A percentile compares a stretch with the other conserved stretches of the same genome.
Evolutionary conservation across 2,113 vertebrate genomes (phyloP).

Genomic region (Stigmatopora argus): DNA sequence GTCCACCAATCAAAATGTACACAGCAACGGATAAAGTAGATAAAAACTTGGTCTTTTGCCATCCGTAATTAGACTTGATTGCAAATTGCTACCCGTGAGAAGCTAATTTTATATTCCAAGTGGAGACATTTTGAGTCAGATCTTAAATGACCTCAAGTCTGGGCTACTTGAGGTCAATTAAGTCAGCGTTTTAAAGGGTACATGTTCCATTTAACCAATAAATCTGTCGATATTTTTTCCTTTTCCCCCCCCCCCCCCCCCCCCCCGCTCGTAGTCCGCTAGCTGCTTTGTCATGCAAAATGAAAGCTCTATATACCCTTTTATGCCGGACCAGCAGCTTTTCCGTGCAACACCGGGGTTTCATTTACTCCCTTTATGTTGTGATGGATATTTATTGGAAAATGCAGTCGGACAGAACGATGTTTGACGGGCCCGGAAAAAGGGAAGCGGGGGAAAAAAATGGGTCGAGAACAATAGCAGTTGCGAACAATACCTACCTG

Average conservation of each 20-base stretch:
- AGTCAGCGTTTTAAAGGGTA: background rate
- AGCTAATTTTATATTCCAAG: background rate
- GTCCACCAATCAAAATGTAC: background rate
- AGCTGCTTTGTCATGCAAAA: background rate
- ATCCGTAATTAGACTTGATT: too few species aligned
- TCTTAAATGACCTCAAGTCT: background rate
- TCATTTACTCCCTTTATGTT: background rate
- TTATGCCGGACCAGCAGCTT: background rate
- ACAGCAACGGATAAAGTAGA: background rate
- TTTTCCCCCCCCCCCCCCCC: background rate
- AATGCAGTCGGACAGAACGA: background rate
- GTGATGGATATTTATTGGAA: slow-evolving; percentile 3
- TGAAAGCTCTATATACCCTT: background rate
- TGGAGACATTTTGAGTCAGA: background rate
- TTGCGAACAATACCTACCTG: background rate
- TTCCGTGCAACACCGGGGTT: background rate
- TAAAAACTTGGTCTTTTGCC: background rate
- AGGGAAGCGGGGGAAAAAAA: background rate
- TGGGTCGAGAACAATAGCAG: background rate
- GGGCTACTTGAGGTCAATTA: background rate
- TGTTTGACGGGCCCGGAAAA: background rate
- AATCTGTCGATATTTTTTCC: background rate
- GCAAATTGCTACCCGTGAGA: too few species aligned
- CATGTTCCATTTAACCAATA: background rate
- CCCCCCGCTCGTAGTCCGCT: too few species aligned